A percentile compares a stretch with the other conserved stretches of the same genome.
phyloP scores from a whole-genome alignment of 2,888 invertebrate species.

The Dermolepida albohirtum region DNA sequence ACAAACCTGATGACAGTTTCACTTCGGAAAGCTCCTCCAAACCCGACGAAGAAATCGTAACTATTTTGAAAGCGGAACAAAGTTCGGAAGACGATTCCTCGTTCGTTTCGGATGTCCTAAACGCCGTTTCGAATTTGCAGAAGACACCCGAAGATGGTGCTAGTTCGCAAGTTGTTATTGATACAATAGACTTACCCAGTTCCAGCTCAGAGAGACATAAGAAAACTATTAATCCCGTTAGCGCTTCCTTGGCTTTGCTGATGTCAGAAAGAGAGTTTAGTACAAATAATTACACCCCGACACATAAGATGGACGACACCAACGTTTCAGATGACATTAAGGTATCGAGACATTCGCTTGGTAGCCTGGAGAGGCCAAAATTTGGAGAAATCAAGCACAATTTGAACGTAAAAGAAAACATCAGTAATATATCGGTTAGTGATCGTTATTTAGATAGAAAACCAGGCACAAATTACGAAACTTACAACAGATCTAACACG shows the following conservation, averaged over 20 bases:
- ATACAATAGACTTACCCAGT: neutral
- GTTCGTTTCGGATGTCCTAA: slow-evolving; percentile 37
- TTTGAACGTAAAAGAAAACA: slow-evolving; percentile 65
- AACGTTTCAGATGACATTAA: slow-evolving; percentile 75
- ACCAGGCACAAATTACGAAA: slow-evolving; percentile 61
- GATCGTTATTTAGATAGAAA: slow-evolving; percentile 37
- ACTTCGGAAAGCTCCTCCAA: slow-evolving; percentile 6
- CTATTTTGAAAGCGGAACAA: slow-evolving; percentile 12
- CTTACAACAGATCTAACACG: slow-evolving; percentile 49
- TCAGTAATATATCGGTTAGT: slow-evolving; percentile 47
- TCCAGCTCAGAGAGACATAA: neutral
- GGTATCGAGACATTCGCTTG: slow-evolving; percentile 72
- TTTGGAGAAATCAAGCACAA: slow-evolving; percentile 63
- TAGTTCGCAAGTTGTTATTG: neutral
- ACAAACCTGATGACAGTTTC: slow-evolving; percentile 4
- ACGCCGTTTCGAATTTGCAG: slow-evolving; percentile 33
- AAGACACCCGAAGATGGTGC: neutral
- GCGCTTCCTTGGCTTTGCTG: slow-evolving; percentile 57
- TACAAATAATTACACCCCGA: slow-evolving; percentile 47
- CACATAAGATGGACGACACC: slow-evolving; percentile 65
- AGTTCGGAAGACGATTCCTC: slow-evolving; percentile 21
- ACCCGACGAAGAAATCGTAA: slow-evolving; percentile 34
- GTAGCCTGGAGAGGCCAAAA: slow-evolving; percentile 73
- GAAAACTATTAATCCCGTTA: slow-evolving; percentile 34
- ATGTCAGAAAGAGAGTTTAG: slow-evolving; percentile 56